Conservation (phyloP, 2,888 invertebrate genomes). For the Ichneumoninae sp. region DNA sequence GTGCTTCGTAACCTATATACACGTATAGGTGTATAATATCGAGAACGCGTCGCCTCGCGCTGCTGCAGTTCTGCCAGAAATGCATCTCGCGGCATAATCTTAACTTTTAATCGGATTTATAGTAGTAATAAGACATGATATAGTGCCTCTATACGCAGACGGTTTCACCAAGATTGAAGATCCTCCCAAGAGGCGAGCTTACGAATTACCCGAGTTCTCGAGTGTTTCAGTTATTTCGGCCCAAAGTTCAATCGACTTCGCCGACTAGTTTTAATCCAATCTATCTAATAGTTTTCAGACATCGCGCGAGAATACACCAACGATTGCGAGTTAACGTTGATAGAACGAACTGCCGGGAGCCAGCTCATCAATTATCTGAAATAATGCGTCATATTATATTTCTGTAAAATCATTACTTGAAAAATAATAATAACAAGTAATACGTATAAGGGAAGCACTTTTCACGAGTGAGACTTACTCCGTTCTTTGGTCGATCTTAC, state of each 20-base stretch:
- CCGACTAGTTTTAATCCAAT: conserved; percentile 6
- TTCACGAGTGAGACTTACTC: neutral
- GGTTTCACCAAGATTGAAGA: conserved; percentile 32
- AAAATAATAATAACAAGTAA: neutral
- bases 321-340: neutral
- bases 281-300: neutral
- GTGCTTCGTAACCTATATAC: neutral
- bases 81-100: conserved; percentile 37
- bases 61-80: neutral
- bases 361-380: neutral
- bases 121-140: conserved; percentile 14
- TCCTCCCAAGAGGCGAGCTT: neutral
- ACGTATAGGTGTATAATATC: neutral
- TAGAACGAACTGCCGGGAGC: too few species aligned
- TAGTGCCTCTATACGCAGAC: neutral
- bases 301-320: neutral
- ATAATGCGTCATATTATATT: neutral
- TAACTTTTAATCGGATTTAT: conserved; percentile 54
- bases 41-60: neutral
- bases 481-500: neutral
- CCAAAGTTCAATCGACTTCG: conserved; percentile 34
- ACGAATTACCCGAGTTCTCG: conserved; percentile 22
- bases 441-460: neutral
- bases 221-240: conserved; percentile 2
- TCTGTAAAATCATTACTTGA: neutral